These are phyloP conservation scores for Nemopilema nomurai DNA, from an alignment of 30 jellyfish, hydroid and myxozoan species.

Conservation along the genomic window DNA sequence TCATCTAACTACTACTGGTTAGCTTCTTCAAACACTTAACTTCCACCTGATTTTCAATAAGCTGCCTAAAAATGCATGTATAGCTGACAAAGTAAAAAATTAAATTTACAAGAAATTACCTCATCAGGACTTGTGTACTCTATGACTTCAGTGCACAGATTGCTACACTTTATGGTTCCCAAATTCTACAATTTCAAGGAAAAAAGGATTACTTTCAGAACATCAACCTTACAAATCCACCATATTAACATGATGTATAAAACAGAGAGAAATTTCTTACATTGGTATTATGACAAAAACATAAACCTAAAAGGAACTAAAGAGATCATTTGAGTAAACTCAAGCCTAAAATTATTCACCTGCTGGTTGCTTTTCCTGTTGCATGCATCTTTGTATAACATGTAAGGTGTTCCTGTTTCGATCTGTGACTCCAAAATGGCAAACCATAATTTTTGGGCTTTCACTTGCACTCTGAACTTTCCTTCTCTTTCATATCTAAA, in stretches of 20 bases:
- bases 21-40: too few relatives aligned
- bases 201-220: background rate
- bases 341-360: slow-evolving; percentile 54
- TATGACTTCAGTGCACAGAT: slow-evolving; percentile 94
- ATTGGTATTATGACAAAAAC: too few relatives aligned
- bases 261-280: too few relatives aligned
- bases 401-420: slow-evolving; percentile 99
- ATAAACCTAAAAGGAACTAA: too few relatives aligned
- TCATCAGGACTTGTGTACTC: slow-evolving; percentile 98
- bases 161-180: slow-evolving; percentile 98
- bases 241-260: background rate
- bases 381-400: slow-evolving; percentile 96
- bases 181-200: slow-evolving; percentile 65
- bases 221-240: too few relatives aligned
- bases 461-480: slow-evolving; percentile 67
- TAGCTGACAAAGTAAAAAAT: background rate
- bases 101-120: slow-evolving; percentile 54
- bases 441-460: slow-evolving; percentile 97
- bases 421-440: slow-evolving; percentile 93
- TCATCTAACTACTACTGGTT: too few relatives aligned
- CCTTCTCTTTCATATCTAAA: slow-evolving; percentile 82
- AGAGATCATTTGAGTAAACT: too few relatives aligned
- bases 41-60: too few relatives aligned
- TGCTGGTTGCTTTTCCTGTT: slow-evolving; percentile 93
- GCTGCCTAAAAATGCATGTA: too few relatives aligned